Conservation (phyloP, 1,140 invertebrate species). For the Brachionus sp. region DNA sequence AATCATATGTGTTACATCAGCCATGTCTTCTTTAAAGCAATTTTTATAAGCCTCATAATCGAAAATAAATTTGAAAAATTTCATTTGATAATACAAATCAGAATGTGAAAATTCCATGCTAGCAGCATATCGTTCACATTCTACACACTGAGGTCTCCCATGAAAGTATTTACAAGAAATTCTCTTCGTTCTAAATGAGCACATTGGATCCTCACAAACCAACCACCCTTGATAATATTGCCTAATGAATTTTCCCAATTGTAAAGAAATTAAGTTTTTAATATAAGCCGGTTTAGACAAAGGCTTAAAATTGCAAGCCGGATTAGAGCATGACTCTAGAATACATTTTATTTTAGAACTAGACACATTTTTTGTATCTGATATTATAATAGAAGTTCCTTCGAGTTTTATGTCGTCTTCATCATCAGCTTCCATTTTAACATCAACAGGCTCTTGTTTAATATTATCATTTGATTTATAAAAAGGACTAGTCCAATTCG, state of each 20-base stretch:
- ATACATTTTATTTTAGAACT: constrained; percentile 21
- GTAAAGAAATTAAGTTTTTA: constrained; percentile 21
- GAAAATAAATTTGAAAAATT: constrained; percentile 44
- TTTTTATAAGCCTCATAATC: constrained; percentile 30
- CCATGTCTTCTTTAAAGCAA: constrained; percentile 23
- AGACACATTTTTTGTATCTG: neutral
- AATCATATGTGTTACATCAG: neutral
- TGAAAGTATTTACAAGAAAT: constrained; percentile 40
- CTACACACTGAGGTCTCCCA: constrained; percentile 17
- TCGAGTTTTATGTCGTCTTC: constrained; percentile 21
- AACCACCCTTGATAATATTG: constrained; percentile 46
- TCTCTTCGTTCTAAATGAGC: constrained; percentile 36
- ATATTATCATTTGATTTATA: neutral
- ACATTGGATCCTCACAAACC: constrained; percentile 44
- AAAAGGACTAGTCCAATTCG: neutral
- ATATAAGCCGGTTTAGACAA: neutral
- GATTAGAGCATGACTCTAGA: constrained; percentile 37
- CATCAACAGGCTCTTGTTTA: constrained; percentile 35
- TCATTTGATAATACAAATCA: constrained; percentile 45
- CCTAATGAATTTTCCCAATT: constrained; percentile 8
- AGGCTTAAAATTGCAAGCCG: constrained; percentile 1
- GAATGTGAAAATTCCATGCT: constrained; percentile 28
- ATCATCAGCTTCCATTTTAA: constrained; percentile 34
- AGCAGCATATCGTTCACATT: constrained; percentile 25
- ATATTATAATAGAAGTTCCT: constrained; percentile 32